Base-by-base conservation (phyloP, 2,797 vertebrate genomes). In the Erpetoichthys calabaricus region DNA sequence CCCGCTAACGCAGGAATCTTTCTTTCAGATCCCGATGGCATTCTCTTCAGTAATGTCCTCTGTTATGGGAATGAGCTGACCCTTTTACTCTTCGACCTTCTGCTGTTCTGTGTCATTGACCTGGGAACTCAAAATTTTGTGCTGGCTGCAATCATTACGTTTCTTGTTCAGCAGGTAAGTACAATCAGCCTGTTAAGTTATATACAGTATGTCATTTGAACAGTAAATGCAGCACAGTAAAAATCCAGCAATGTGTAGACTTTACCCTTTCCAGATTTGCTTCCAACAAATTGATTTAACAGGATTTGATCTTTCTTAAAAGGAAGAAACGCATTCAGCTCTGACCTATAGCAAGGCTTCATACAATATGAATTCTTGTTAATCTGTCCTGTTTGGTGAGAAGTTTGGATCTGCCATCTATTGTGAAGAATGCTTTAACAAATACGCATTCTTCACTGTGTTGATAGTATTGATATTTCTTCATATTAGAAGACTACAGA, bases 41-140 rank as follows among this genome's bases (percentile, higher is more conserved):
- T 45, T 1, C 45, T 7, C 10, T 67, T 64, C 51, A 68, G 57
- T 47, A 62, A 45, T 8, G 46, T 58, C 2, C 44, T 81, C 45
- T 74, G 58, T 62, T 65, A 60, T 2, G 1, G 3, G 55, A 51
- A 42, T 0, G 3, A 71, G 50, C 50, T 75, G 45, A 5, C 61
- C 3, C 57, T 62, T 3, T 58, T 57, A 1, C 53, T 72, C 42
- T 68, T 58, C 4, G 51, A 59, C 57, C 54, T 1, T 0, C 7
- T 69, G 45, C 57, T 73, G 3, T 69, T 63, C 57, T 57, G 46
- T 0, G 5, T 65, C 47, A 44, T 63, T 46, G 54, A 55, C 8
- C 60, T 63, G 56, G 61, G 53, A 42, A 60, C 70, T 2, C 65
- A 53, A 58, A 10, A 56, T 52, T 57, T 63, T 0, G 4, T 44